Percentiles rank a stretch among this genome's conserved stretches.
Conservation (phyloP, 2,888 invertebrate species). For the Phorcus lineatus region DNA sequence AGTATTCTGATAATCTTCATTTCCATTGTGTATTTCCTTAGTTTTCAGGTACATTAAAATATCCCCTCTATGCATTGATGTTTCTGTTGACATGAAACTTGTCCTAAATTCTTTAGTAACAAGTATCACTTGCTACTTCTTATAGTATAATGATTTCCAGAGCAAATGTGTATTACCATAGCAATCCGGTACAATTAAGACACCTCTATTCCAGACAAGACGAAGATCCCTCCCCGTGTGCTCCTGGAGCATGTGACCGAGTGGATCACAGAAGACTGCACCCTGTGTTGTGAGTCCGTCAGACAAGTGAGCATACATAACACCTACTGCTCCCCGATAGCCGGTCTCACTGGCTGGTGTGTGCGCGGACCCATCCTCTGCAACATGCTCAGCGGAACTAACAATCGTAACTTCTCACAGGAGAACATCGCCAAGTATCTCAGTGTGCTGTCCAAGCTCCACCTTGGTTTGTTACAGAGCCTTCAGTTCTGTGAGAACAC, state of each 20-base stretch:
- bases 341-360: slow-evolving; percentile 69
- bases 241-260: slow-evolving; percentile 64
- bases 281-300: slow-evolving; percentile 67
- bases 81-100: no score
- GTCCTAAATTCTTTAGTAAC: no score
- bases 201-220: slow-evolving; percentile 48
- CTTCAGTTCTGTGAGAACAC: slow-evolving; percentile 46
- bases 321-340: slow-evolving; percentile 63
- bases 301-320: slow-evolving; percentile 61
- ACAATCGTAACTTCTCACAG: not conserved
- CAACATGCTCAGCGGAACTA: not conserved
- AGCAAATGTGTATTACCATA: no score
- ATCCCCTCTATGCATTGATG: no score
- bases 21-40: no score
- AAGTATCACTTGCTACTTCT: no score
- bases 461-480: slow-evolving; percentile 62
- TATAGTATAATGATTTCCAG: no score
- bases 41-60: no score
- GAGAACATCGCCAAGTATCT: slow-evolving; percentile 42
- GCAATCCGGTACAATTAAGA: not conserved
- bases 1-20: no score
- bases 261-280: slow-evolving; percentile 67
- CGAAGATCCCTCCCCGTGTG: slow-evolving; percentile 54
- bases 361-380: slow-evolving; percentile 61
- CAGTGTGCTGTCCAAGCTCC: slow-evolving; percentile 59